phyloP scores from a whole-genome alignment of 2,888 invertebrate genomes.

The Calameuta filiformis region DNA sequence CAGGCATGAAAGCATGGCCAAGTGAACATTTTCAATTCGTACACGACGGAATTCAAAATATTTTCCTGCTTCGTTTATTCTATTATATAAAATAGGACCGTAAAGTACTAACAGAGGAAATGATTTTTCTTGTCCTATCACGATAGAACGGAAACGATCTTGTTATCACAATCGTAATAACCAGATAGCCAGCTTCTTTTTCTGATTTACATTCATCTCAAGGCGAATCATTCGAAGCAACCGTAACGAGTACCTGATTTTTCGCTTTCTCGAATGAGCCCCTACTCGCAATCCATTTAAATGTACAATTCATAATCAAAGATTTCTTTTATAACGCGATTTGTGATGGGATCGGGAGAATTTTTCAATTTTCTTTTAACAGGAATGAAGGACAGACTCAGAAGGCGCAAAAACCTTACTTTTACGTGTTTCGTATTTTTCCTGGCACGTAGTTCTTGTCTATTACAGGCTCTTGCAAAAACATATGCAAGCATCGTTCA shows the following conservation, averaged over 20 bases:
- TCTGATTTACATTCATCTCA: neutral
- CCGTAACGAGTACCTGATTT: neutral
- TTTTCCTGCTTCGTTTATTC: neutral
- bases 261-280: neutral
- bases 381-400: neutral
- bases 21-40: neutral
- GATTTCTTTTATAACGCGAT: neutral
- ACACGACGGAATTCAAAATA: neutral
- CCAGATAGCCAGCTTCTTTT: neutral
- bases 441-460: conserved; percentile 99
- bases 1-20: neutral
- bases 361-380: neutral
- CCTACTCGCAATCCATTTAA: neutral
- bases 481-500: conserved; percentile 99
- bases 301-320: neutral
- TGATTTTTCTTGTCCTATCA: neutral
- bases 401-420: neutral
- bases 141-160: neutral
- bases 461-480: conserved; percentile 96
- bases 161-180: neutral
- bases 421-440: conserved; percentile 95
- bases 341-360: neutral
- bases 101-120: neutral
- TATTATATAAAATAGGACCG: neutral
- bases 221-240: neutral